phyloP scores from a whole-genome alignment of 2,113 vertebrate genomes.

The Ondatra zibethicus region DNA sequence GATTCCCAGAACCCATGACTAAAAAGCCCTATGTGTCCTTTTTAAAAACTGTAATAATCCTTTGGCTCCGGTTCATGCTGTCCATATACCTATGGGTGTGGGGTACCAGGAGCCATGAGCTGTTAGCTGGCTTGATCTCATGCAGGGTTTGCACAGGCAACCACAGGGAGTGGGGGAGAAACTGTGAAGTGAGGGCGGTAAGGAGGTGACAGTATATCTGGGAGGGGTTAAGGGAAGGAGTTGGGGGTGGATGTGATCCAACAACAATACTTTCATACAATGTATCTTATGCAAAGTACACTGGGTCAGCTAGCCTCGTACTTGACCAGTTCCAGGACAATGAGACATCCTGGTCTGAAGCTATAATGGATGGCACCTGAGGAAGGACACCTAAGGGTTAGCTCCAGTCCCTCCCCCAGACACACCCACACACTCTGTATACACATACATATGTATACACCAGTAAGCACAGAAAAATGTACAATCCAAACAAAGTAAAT shows the following conservation, averaged over 20 bases:
- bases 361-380: neutral
- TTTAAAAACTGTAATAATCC: neutral
- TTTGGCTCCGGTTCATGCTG: neutral
- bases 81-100: neutral
- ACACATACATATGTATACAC: no score
- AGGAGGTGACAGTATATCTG: neutral
- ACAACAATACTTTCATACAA: neutral
- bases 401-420: neutral
- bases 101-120: neutral
- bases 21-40: neutral
- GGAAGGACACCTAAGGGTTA: no score
- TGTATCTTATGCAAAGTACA: neutral
- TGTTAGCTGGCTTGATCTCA: neutral
- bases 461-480: neutral
- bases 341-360: neutral
- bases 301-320: neutral
- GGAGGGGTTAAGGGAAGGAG: neutral
- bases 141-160: neutral
- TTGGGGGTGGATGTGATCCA: neutral
- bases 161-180: neutral
- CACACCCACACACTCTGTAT: neutral
- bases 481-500: neutral
- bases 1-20: neutral
- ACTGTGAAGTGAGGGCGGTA: neutral
- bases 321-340: neutral